phyloP scores from a whole-genome alignment of 2,797 vertebrate genomes.

The Notolepis coatsorum region DNA sequence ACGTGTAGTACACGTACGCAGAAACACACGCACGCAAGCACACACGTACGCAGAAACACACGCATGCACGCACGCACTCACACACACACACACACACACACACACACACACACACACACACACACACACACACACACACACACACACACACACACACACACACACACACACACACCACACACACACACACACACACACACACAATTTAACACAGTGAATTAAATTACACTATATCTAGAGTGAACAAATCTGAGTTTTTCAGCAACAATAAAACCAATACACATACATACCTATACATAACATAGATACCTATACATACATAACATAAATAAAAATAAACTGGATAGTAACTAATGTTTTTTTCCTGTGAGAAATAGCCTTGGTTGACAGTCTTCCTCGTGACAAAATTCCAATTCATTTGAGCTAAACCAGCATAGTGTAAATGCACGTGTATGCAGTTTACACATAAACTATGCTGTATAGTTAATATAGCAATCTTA shows the following conservation, averaged over 20 bases:
- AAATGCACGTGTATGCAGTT: too few species aligned
- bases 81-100: constrained; percentile 30
- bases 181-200: constrained; percentile 8
- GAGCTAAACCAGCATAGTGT: too few species aligned
- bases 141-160: constrained; percentile 30
- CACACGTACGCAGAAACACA: constrained; percentile 29
- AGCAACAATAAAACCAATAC: too few species aligned
- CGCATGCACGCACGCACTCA: not conserved
- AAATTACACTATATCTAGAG: constrained; percentile 5
- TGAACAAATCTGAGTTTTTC: not conserved
- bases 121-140: constrained; percentile 49
- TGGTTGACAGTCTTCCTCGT: too few species aligned
- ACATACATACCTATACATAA: not conserved
- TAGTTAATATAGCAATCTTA: not conserved
- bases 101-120: constrained; percentile 37
- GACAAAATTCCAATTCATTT: too few species aligned
- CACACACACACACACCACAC: constrained; percentile 6
- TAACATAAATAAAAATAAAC: too few species aligned
- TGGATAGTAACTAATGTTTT: not conserved
- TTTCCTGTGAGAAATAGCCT: not conserved
- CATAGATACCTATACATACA: not conserved
- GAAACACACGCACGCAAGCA: constrained; percentile 22
- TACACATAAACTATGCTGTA: not conserved
- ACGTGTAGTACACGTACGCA: constrained; percentile 2
- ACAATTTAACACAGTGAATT: not conserved